Evolutionary conservation across 2,113 vertebrate genomes (phyloP).

Genomic region (Psilopogon haemacephalus): DNA sequence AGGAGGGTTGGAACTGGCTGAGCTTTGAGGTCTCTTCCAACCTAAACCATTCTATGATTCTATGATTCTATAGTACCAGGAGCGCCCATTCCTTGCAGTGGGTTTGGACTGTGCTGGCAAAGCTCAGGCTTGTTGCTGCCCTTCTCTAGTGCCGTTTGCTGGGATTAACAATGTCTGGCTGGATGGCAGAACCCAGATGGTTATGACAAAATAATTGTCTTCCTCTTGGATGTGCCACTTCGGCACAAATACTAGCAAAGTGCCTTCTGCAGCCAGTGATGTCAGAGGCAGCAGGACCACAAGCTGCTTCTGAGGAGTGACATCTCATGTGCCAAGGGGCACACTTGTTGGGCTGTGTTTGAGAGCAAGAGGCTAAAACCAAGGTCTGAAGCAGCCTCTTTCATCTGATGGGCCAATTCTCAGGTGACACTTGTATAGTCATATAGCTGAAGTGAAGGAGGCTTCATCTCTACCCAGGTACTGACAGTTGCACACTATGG

Average conservation of each 20-base stretch:
- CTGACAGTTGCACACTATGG: background rate
- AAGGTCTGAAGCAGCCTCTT: background rate
- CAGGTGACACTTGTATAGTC: constrained; percentile 2
- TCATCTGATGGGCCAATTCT: background rate
- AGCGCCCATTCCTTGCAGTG: too few species aligned
- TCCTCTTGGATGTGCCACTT: background rate
- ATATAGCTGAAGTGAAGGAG: background rate
- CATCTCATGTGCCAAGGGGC: rapidly evolving
- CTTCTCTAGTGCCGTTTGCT: background rate
- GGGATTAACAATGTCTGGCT: background rate
- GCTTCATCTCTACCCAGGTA: constrained; percentile 28
- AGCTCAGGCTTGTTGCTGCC: background rate
- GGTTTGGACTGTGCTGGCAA: background rate
- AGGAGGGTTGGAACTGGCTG: too few species aligned
- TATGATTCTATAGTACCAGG: rapidly evolving
- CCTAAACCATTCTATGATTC: too few species aligned
- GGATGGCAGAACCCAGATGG: background rate
- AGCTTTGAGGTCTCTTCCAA: too few species aligned
- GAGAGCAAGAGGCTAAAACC: constrained; percentile 21
- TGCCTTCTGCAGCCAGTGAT: rapidly evolving
- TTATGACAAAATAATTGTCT: background rate
- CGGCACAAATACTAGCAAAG: background rate
- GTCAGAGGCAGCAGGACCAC: rapidly evolving
- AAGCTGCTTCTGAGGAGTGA: background rate
- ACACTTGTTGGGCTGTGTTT: background rate